Conservation (phyloP, 1,140 invertebrate species). For the Plectus sambesii region DNA sequence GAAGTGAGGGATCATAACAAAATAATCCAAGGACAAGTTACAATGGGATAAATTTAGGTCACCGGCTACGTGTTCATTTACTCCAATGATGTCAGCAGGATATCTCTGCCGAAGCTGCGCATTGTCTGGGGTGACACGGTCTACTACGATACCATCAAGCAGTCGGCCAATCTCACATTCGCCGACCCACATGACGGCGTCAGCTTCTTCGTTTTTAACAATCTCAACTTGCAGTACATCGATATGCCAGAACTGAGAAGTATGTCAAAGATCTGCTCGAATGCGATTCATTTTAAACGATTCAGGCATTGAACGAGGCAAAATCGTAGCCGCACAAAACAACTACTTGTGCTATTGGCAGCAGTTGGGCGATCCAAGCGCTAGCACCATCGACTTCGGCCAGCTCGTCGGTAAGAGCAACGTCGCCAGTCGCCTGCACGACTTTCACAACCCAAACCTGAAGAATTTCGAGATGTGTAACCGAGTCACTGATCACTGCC, state of each 20-base stretch:
- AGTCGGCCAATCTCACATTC: conserved; percentile 49
- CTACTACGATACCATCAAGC: conserved; percentile 53
- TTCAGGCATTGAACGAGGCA: conserved; percentile 12
- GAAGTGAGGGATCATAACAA: conserved; percentile 47
- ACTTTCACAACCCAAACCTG: no score
- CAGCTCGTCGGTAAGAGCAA: conserved; percentile 10
- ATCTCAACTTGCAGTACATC: conserved; percentile 66
- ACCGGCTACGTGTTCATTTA: conserved; percentile 92
- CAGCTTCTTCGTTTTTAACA: conserved; percentile 71
- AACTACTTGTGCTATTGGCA: conserved; percentile 23
- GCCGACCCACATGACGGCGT: conserved; percentile 69
- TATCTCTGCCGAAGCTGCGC: conserved; percentile 75
- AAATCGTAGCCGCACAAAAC: conserved; percentile 41
- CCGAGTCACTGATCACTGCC: no score
- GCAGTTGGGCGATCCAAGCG: conserved; percentile 31
- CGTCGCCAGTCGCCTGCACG: no score
- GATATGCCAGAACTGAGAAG: conserved; percentile 72
- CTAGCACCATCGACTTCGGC: conserved; percentile 3
- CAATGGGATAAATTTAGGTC: conserved; percentile 50
- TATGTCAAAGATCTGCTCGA: conserved; percentile 31
- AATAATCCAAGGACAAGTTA: background rate
- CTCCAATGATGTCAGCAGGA: conserved; percentile 69
- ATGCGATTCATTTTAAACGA: background rate
- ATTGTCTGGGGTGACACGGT: conserved; percentile 84
- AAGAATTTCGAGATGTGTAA: no score